Base-by-base conservation (phyloP, 2,888 invertebrate species). In the Aporophyla lueneburgensis region DNA sequence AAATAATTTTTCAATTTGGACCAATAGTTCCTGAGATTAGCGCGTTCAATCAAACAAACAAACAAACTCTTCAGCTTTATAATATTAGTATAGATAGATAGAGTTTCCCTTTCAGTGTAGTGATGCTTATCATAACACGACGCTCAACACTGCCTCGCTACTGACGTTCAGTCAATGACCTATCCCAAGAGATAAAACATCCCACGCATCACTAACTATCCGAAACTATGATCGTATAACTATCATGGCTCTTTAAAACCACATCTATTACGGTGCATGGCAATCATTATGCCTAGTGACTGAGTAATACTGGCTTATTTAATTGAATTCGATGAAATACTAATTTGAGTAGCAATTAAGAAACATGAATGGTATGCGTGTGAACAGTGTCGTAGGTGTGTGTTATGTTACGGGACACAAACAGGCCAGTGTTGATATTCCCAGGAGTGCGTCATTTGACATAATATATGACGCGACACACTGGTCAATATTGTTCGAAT, bases 171-270 rank as follows among this genome's bases (percentile, higher is more conserved):
- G 91, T 90, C 92, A 91, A 89, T 88, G 91, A 91, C 90, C 91
- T 89, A 90, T 89, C 85, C 81, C 85, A 88, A 88, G 88, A 92
- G 91, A 93, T 91, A 92, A 89, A 87, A 88, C 90, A 85, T 89
- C 90, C 90, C 87, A 91, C 91, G 86, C 90, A 78, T 86, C 54
- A 71, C 72, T 87, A 89, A 71, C 74, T 87, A 88, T 88, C 88
- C 76, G 76, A 90, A 89, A 86, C 86, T 86, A 89, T 67, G 70
- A 78, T 66, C 69, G 54, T 69, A 61, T 81, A 81, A 66, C 81
- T 51, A 80, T 56, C 58, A 76, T 51, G 59, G 40, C 54, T 63
- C 59, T 69, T 66, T 63, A 68, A 61, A 24, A 61, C 68, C 61
- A 66, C 40, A 77, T 76, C 69, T 68, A 76, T 66, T 49, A 67